phyloP scores from a whole-genome alignment of 2,797 vertebrate species.

The Atherinosoma microstoma region DNA sequence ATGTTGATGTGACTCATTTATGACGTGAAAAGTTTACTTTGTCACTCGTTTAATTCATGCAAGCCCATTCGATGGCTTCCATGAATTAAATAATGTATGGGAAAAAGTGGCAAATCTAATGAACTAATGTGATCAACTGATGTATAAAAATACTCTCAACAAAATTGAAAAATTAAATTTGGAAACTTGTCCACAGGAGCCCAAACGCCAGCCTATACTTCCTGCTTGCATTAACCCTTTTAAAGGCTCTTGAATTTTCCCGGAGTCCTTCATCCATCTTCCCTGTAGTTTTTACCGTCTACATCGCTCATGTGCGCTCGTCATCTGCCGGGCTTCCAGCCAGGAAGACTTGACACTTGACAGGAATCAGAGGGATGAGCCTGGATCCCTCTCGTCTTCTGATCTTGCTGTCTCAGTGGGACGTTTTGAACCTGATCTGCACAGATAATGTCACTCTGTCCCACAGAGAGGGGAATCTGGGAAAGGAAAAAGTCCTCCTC shows the following conservation, averaged over 20 bases:
- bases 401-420: conserved; percentile 63
- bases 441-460: conserved; percentile 53
- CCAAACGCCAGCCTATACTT: not conserved
- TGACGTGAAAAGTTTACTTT: conserved; percentile 16
- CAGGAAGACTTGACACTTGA: conserved; percentile 44
- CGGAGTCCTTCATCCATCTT: conserved; percentile 30
- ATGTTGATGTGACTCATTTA: conserved; percentile 9
- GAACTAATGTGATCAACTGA: conserved; percentile 17
- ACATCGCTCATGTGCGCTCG: conserved; percentile 24
- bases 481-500: not conserved
- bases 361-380: conserved; percentile 46
- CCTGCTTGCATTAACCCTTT: not conserved
- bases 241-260: not conserved
- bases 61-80: not conserved
- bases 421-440: conserved; percentile 70
- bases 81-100: not conserved
- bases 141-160: conserved; percentile 1
- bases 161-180: conserved; percentile 14
- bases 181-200: not conserved
- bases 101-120: conserved; percentile 11
- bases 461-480: conserved; percentile 45
- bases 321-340: conserved; percentile 26
- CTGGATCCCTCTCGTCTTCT: conserved; percentile 42
- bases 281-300: conserved; percentile 32
- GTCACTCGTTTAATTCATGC: not conserved